A percentile compares a stretch with the other conserved stretches of the same genome.
Conservation (phyloP, 64 coral and sea anemone genomes). For the Pocillopora damicornis region DNA sequence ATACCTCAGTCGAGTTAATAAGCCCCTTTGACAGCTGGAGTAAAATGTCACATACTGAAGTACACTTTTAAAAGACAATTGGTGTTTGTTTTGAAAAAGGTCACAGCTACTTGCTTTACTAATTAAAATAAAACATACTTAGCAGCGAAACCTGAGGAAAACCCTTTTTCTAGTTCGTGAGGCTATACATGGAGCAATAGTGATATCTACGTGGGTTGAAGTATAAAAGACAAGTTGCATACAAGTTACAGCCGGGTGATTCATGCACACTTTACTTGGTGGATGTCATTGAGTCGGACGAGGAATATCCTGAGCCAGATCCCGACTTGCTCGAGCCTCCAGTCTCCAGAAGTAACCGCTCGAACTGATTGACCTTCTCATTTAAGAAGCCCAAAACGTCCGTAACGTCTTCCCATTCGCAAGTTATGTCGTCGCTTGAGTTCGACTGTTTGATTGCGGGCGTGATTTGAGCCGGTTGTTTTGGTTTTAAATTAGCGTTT, state of each 20-base stretch:
- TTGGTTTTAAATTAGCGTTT: constrained; percentile 32
- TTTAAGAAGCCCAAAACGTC: constrained; percentile 91
- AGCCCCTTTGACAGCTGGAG: constrained; percentile 4
- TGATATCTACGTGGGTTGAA: not conserved
- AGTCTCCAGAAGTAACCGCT: constrained; percentile 79
- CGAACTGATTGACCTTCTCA: constrained; percentile 94
- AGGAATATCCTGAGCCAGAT: constrained; percentile 52
- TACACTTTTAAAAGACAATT: constrained; percentile 18
- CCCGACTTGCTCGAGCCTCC: constrained; percentile 63
- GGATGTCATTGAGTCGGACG: constrained; percentile 48
- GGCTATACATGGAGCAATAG: not conserved
- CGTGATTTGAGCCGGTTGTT: constrained; percentile 16
- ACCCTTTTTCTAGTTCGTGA: not conserved
- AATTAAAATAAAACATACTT: not conserved
- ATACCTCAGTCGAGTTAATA: constrained; percentile 6
- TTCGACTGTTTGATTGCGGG: constrained; percentile 48
- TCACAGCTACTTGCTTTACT: not conserved
- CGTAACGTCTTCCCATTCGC: constrained; percentile 89
- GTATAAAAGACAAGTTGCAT: not conserved
- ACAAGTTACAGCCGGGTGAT: not conserved
- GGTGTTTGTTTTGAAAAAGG: not conserved
- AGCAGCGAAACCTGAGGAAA: not conserved
- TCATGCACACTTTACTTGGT: constrained; percentile 9
- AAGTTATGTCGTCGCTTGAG: constrained; percentile 64
- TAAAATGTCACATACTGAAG: not conserved